Conservation (phyloP, 2,888 invertebrate species). For the Melikaiella ostensackeni region DNA sequence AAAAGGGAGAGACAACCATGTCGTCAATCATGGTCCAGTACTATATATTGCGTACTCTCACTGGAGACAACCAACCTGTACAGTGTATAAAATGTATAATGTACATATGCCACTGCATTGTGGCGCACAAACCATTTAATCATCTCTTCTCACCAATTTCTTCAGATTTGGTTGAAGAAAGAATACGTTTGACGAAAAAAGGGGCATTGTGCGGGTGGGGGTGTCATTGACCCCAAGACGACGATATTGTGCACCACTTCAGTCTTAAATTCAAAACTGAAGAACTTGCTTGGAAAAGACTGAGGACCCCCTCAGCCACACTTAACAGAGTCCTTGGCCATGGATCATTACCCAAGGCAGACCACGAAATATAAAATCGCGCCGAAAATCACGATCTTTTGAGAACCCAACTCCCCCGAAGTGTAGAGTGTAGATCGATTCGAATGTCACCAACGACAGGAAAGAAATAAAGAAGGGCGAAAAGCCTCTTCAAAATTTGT, state of each 20-base stretch:
- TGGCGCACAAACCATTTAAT: slow-evolving; percentile 65
- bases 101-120: slow-evolving; percentile 59
- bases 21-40: background rate
- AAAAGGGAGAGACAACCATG: background rate
- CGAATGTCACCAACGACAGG: background rate
- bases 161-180: slow-evolving; percentile 69
- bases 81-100: background rate
- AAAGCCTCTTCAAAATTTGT: background rate
- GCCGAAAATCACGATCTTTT: slow-evolving; percentile 68
- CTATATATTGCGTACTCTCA: no score
- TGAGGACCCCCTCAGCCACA: slow-evolving; percentile 75
- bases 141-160: slow-evolving; percentile 64
- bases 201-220: slow-evolving; percentile 58
- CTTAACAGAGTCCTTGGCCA: slow-evolving; percentile 71
- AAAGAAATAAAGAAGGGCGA: background rate
- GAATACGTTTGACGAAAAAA: slow-evolving; percentile 55
- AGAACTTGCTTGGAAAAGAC: slow-evolving; percentile 68
- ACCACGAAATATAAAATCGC: slow-evolving; percentile 69
- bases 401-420: slow-evolving; percentile 42
- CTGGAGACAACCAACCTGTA: slow-evolving; percentile 1
- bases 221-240: slow-evolving; percentile 74
- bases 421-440: background rate
- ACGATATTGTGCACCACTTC: slow-evolving; percentile 75
- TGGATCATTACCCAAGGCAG: slow-evolving; percentile 73
- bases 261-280: slow-evolving; percentile 71